Conservation (phyloP, 2,888 invertebrate species). For the Dexiosoma caninum region DNA sequence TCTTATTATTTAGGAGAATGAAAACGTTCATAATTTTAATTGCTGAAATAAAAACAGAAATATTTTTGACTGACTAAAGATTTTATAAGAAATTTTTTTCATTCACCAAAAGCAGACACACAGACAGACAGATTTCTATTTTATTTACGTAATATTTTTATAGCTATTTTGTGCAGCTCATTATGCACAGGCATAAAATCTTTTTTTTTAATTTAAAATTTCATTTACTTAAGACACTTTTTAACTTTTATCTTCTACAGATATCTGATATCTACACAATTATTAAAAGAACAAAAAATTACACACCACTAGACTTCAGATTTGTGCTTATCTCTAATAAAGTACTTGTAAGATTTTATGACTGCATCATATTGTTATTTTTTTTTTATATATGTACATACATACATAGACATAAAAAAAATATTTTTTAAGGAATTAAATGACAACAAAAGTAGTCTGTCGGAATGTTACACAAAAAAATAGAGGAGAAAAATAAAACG, state of each 20-base stretch:
- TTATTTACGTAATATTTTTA: too few species aligned
- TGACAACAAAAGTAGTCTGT: constrained; percentile 4
- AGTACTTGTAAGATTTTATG: constrained; percentile 27
- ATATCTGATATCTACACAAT: constrained; percentile 10
- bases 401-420: too few species aligned
- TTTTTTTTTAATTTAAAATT: neutral
- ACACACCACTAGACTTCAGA: neutral
- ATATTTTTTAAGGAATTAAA: constrained; percentile 15
- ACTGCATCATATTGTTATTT: neutral
- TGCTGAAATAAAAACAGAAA: too few species aligned
- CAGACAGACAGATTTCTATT: too few species aligned
- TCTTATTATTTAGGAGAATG: too few species aligned
- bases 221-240: neutral
- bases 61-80: too few species aligned
- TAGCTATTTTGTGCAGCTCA: too few species aligned
- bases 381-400: neutral
- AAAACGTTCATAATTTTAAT: too few species aligned
- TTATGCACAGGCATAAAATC: neutral
- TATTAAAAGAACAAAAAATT: neutral
- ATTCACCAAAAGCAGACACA: too few species aligned
- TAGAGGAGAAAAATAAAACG: neutral
- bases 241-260: neutral
- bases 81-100: too few species aligned
- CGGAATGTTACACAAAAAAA: too few species aligned
- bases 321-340: constrained; percentile 20